phyloP scores from a whole-genome alignment of 2,113 vertebrate species.

The Pelecanus crispus region DNA sequence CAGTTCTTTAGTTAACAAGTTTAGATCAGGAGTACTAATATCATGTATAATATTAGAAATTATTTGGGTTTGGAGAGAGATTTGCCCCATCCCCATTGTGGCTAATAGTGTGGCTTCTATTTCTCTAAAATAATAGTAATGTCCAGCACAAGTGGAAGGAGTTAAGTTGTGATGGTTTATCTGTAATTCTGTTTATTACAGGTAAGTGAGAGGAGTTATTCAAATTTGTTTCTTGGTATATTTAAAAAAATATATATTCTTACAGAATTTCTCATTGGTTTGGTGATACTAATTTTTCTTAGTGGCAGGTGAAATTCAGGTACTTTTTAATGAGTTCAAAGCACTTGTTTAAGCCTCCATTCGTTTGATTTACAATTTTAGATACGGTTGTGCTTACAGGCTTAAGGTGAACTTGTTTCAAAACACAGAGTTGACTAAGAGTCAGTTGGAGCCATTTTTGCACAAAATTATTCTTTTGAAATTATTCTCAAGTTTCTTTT shows the following conservation, averaged over 20 bases:
- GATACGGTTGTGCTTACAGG: neutral
- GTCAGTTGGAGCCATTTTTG: neutral
- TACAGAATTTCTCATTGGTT: neutral
- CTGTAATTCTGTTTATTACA: neutral
- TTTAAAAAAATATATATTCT: neutral
- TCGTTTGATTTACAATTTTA: too few species aligned
- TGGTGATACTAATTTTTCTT: neutral
- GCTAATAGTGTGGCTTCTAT: neutral
- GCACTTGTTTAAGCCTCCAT: too few species aligned
- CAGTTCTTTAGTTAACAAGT: neutral
- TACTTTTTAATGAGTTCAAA: neutral
- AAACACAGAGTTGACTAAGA: neutral
- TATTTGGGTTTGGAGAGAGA: neutral
- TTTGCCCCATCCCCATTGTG: neutral
- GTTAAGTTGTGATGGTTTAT: neutral
- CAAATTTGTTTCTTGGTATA: neutral
- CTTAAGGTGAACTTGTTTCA: neutral
- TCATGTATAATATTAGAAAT: neutral
- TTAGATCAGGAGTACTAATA: neutral
- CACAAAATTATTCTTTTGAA: neutral
- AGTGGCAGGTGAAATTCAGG: neutral
- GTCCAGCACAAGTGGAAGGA: neutral
- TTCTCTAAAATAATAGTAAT: neutral
- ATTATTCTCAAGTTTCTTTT: neutral
- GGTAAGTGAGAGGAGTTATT: neutral